Evolutionary conservation across 2,888 invertebrate genomes (phyloP).

Genomic region (Dicyrtoma fusca): DNA sequence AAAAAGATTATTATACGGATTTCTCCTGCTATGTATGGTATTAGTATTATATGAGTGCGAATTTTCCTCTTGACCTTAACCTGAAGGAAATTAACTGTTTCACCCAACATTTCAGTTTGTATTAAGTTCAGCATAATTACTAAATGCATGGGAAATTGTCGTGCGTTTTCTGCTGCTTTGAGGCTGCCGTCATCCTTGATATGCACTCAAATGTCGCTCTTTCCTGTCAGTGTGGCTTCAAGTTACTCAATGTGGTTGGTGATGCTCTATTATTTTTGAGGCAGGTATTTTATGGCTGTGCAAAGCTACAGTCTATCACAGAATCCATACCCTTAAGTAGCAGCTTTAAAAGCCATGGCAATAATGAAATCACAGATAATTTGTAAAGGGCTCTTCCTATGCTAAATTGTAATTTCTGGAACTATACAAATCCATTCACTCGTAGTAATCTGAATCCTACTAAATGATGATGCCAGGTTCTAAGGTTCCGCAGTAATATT

Average conservation of each 20-base stretch:
- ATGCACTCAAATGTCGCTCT: constrained; percentile 1
- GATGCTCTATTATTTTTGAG: constrained; percentile 5
- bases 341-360: too few relatives aligned
- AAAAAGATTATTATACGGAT: too few relatives aligned
- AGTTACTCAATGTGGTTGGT: constrained; percentile 1
- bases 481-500: too few relatives aligned
- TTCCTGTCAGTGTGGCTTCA: not conserved
- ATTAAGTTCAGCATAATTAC: not conserved
- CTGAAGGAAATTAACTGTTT: constrained; percentile 55
- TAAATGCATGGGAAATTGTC: constrained; percentile 22
- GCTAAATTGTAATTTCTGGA: too few relatives aligned
- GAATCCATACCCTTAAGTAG: too few relatives aligned
- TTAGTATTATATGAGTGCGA: constrained; percentile 16
- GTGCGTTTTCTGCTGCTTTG: constrained; percentile 17
- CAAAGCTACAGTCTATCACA: not conserved
- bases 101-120: constrained; percentile 20
- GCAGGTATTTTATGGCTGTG: not conserved
- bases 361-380: too few relatives aligned
- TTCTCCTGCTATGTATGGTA: not conserved
- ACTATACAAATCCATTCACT: too few relatives aligned
- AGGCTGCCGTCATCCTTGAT: not conserved
- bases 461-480: too few relatives aligned
- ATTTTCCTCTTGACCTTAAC: constrained; percentile 50
- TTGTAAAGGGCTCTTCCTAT: too few relatives aligned
- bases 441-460: too few relatives aligned